phyloP scores from a whole-genome alignment of 2,888 invertebrate species.

The Stenchaetothrips biformis region DNA sequence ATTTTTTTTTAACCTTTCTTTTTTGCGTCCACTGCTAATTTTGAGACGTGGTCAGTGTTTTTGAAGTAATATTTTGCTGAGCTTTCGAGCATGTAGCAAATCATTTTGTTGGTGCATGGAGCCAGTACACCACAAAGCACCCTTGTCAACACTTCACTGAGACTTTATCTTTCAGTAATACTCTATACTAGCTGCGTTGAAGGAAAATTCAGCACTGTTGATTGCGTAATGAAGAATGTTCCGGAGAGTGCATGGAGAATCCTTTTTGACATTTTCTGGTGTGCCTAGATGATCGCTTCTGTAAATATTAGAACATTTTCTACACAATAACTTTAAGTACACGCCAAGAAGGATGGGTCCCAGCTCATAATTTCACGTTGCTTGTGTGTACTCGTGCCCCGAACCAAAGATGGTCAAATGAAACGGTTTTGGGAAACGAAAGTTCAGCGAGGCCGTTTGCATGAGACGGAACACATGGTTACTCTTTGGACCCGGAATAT shows the following conservation, averaged over 20 bases:
- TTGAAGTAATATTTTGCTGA: slow-evolving; percentile 4
- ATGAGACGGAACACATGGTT: slow-evolving; percentile 7
- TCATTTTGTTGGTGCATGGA: not conserved
- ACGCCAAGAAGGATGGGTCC: not conserved
- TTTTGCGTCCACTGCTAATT: slow-evolving; percentile 16
- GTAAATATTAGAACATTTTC: not conserved
- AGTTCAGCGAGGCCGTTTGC: not conserved
- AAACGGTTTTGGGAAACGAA: not conserved
- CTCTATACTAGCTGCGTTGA: slow-evolving; percentile 9
- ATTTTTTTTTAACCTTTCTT: not conserved
- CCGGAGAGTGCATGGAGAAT: slow-evolving; percentile 8
- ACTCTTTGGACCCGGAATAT: too few relatives aligned
- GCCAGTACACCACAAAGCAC: not conserved
- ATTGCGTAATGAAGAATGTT: slow-evolving; percentile 4
- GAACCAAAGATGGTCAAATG: not conserved
- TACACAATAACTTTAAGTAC: not conserved
- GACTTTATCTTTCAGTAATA: not conserved
- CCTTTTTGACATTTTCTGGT: slow-evolving; percentile 4
- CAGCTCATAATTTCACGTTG: not conserved
- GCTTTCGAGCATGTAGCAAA: slow-evolving; percentile 10
- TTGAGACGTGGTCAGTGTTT: not conserved
- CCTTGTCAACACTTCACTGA: not conserved
- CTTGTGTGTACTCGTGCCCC: not conserved
- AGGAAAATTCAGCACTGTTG: not conserved
- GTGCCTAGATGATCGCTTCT: slow-evolving; percentile 18